Percentiles rank a stretch among this genome's conserved stretches.
phyloP scores from a whole-genome alignment of 2,888 invertebrate species.

The Lymantria dispar region DNA sequence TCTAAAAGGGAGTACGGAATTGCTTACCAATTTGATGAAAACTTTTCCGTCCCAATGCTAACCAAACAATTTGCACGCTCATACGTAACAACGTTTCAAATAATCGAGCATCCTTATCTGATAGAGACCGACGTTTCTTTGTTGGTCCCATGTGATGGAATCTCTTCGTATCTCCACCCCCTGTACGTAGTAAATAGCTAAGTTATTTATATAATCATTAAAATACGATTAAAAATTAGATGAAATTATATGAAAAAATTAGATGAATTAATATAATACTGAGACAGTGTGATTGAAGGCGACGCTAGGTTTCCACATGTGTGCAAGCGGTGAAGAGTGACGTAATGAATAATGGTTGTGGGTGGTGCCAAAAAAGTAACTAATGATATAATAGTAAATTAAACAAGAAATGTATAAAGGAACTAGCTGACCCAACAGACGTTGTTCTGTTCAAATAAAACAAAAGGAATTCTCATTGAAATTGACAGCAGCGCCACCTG shows the following conservation, averaged over 20 bases:
- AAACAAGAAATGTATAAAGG: no score
- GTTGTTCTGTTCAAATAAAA: no score
- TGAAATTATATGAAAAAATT: neutral
- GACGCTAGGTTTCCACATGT: no score
- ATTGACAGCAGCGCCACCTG: no score
- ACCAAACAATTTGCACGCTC: slow-evolving; percentile 84
- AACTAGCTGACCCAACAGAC: no score
- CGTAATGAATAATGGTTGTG: no score
- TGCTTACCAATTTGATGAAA: slow-evolving; percentile 82
- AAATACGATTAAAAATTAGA: neutral
- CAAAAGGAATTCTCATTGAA: no score
- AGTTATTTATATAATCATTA: neutral
- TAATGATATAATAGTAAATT: no score
- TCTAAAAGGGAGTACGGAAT: neutral
- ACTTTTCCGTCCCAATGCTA: slow-evolving; percentile 82
- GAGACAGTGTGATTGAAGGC: no score
- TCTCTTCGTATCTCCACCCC: slow-evolving; percentile 71
- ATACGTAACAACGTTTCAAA: slow-evolving; percentile 83
- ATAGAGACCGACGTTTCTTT: slow-evolving; percentile 79
- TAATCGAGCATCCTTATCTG: slow-evolving; percentile 84
- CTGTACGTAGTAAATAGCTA: slow-evolving; percentile 33
- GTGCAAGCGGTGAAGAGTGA: no score
- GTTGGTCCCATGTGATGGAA: slow-evolving; percentile 84
- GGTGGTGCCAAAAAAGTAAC: no score
- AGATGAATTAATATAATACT: neutral